Evolutionary conservation across 1,140 invertebrate species (phyloP).

Genomic region (Drosophila aff.): DNA sequence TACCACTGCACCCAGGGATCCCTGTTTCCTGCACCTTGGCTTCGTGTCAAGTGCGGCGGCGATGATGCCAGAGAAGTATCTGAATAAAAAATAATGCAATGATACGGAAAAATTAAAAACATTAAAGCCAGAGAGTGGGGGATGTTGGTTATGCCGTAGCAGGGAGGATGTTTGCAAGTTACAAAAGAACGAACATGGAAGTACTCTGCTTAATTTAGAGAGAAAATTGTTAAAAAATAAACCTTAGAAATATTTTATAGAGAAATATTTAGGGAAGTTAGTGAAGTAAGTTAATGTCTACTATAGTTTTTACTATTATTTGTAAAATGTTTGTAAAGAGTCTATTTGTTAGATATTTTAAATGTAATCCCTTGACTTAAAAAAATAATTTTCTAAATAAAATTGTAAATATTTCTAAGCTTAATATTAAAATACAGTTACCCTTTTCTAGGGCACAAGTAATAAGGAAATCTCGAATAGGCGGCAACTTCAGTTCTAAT

Average conservation of each 20-base stretch:
- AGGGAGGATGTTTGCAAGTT: slow-evolving; percentile 2
- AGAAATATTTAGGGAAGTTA: no score
- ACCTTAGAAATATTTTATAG: neutral
- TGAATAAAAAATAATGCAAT: slow-evolving; percentile 74
- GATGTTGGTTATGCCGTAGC: slow-evolving; percentile 7
- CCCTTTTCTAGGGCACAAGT: slow-evolving; percentile 6
- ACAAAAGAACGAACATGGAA: neutral
- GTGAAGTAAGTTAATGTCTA: neutral
- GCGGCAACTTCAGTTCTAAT: slow-evolving; percentile 60
- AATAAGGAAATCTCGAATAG: slow-evolving; percentile 67
- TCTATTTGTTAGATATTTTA: neutral
- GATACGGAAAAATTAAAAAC: slow-evolving; percentile 84
- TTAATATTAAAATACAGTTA: neutral
- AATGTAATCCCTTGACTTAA: neutral
- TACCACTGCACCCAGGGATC: neutral
- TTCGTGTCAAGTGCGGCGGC: slow-evolving; percentile 70
- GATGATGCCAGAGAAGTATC: slow-evolving; percentile 48
- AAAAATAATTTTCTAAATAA: no score
- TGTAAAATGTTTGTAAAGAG: neutral
- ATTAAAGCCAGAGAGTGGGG: slow-evolving; percentile 42
- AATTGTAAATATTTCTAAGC: neutral
- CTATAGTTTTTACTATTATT: neutral
- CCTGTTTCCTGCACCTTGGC: slow-evolving; percentile 54
- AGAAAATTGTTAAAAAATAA: neutral
- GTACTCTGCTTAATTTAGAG: neutral